A percentile compares a stretch with the other conserved stretches of the same genome.
Evolutionary conservation across 2,888 invertebrate species (phyloP).

Genomic region (Cyrtodaria siliqua): DNA sequence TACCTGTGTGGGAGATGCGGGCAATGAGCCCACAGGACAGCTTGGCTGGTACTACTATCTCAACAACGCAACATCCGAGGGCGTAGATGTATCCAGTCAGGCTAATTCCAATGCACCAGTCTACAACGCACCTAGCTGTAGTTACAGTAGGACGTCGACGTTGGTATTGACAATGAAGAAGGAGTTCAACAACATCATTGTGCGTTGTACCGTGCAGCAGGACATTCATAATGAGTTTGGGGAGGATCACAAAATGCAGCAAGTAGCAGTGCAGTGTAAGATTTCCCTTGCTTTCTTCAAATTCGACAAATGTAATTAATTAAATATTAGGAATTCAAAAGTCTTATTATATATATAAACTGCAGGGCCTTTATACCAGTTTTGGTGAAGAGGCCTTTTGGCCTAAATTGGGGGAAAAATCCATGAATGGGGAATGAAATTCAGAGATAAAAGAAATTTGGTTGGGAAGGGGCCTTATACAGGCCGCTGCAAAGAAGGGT

Average conservation of each 20-base stretch:
- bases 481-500: too few species aligned
- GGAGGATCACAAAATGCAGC: slow-evolving; percentile 8
- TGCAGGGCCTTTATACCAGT: too few species aligned
- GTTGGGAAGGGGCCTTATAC: too few species aligned
- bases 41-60: slow-evolving; percentile 41
- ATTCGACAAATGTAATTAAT: too few species aligned
- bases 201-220: slow-evolving; percentile 52
- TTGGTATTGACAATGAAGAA: slow-evolving; percentile 30
- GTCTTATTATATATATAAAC: too few species aligned
- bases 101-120: neutral
- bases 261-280: slow-evolving; percentile 32
- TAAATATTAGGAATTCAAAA: too few species aligned
- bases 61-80: neutral
- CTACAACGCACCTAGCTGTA: slow-evolving; percentile 9
- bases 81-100: slow-evolving; percentile 4
- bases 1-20: slow-evolving; percentile 47
- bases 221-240: slow-evolving; percentile 1
- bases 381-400: too few species aligned
- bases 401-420: too few species aligned
- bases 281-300: too few species aligned
- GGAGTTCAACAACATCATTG: slow-evolving; percentile 18
- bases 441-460: too few species aligned
- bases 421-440: too few species aligned
- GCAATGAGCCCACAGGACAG: slow-evolving; percentile 30
- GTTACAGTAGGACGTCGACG: slow-evolving; percentile 21